Evolutionary conservation across 1,140 invertebrate genomes (phyloP).

Genomic region (Pollicipes pollicipes): DNA sequence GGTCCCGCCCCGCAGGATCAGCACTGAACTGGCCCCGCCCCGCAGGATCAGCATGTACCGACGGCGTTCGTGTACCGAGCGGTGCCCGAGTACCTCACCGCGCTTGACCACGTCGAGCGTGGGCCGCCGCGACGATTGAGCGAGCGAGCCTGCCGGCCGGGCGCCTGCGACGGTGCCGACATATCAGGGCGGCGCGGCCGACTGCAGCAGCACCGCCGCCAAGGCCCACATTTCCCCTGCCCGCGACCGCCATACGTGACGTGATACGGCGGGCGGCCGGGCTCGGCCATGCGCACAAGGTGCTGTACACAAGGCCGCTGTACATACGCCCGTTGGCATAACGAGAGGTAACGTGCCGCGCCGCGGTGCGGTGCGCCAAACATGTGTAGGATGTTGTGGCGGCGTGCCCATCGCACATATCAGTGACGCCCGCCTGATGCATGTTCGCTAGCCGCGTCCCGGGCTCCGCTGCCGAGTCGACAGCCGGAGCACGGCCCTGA

Average conservation of each 20-base stretch:
- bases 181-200: background rate
- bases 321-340: background rate
- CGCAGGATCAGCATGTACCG: no score
- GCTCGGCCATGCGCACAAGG: background rate
- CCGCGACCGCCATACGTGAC: background rate
- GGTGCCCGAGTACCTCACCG: constrained; percentile 88
- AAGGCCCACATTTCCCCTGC: background rate
- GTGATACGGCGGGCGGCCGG: background rate
- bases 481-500: no score
- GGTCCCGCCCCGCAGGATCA: no score
- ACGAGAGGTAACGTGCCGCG: background rate
- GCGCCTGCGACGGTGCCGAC: background rate
- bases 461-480: no score
- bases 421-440: no score
- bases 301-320: no score
- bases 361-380: no score
- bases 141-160: no score
- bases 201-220: background rate
- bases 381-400: no score
- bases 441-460: no score
- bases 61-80: constrained; percentile 97
- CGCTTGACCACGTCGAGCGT: constrained; percentile 58
- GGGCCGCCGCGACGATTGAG: background rate
- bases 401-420: no score
- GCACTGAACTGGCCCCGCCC: no score